A percentile compares a stretch with the other conserved stretches of the same genome.
These are phyloP conservation scores for Perognathus longimembris DNA, from an alignment of 2,113 vertebrate genomes.

Conservation along the genomic window DNA sequence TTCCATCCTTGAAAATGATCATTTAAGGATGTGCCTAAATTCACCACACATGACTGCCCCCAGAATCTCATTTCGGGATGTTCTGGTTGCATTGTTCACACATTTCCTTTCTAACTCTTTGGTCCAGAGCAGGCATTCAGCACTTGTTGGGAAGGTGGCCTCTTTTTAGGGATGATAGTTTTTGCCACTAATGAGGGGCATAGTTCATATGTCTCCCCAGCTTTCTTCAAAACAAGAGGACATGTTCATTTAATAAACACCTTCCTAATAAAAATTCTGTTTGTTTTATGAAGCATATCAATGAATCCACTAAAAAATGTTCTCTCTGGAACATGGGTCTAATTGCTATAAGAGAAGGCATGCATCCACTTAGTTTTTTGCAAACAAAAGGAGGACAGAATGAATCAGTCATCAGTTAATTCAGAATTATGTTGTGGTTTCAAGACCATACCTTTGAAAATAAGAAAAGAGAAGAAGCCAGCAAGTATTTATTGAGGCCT, in stretches of 20 bases:
- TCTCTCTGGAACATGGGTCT: constrained; percentile 12
- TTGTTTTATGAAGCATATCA: constrained; percentile 19
- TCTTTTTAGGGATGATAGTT: background rate
- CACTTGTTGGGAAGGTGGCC: background rate
- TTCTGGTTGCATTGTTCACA: background rate
- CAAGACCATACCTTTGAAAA: constrained; percentile 29
- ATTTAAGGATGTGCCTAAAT: background rate
- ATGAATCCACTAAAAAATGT: constrained; percentile 21
- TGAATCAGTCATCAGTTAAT: background rate
- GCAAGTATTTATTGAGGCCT: background rate
- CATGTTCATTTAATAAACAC: constrained; percentile 68
- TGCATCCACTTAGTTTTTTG: background rate
- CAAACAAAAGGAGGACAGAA: background rate
- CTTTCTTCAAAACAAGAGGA: constrained; percentile 57
- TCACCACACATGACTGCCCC: background rate
- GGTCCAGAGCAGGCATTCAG: background rate
- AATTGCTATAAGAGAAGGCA: background rate
- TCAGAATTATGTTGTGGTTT: constrained; percentile 6
- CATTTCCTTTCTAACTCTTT: background rate
- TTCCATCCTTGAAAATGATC: background rate
- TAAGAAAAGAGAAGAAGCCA: background rate
- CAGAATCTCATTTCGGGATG: background rate
- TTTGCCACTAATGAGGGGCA: constrained; percentile 12
- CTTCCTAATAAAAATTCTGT: constrained; percentile 44
- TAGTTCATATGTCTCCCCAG: constrained; percentile 5